These are phyloP conservation scores for Micrasema minimum DNA, from an alignment of 1,140 invertebrate species.

Conservation along the genomic window DNA sequence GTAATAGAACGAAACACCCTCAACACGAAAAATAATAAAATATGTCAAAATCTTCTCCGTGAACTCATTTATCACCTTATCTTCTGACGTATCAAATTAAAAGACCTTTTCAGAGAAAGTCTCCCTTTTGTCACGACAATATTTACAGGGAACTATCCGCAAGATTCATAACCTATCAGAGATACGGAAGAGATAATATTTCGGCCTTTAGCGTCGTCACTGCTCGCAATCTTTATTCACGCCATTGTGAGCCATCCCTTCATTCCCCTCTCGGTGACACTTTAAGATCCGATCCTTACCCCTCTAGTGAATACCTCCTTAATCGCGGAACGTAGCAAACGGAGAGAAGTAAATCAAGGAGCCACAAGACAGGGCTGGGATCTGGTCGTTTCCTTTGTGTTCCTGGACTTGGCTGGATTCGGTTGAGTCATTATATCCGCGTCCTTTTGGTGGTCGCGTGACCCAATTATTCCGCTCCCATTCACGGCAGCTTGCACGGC, in stretches of 20 bases:
- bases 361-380: background rate
- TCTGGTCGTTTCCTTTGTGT: conserved; percentile 2
- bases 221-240: conserved; percentile 20
- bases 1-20: conserved; percentile 7
- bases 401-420: background rate
- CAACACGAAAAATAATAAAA: conserved; percentile 35
- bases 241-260: conserved; percentile 30
- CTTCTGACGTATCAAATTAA: conserved; percentile 47
- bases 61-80: conserved; percentile 44
- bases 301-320: background rate
- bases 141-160: conserved; percentile 40
- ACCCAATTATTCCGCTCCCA: conserved; percentile 43
- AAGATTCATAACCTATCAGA: conserved; percentile 46
- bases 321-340: background rate
- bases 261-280: conserved; percentile 13
- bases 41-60: conserved; percentile 33
- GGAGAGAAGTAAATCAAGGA: background rate
- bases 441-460: conserved; percentile 27
- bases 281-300: conserved; percentile 26
- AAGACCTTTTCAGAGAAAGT: conserved; percentile 35
- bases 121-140: conserved; percentile 38
- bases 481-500: conserved; percentile 28
- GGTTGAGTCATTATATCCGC: background rate
- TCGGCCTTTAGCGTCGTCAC: conserved; percentile 28
- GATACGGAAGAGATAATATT: conserved; percentile 35